Percentiles rank a stretch among this genome's conserved stretches.
These are phyloP conservation scores for Abrostola triplasia DNA, from an alignment of 2,888 invertebrate species.

Conservation along the genomic window DNA sequence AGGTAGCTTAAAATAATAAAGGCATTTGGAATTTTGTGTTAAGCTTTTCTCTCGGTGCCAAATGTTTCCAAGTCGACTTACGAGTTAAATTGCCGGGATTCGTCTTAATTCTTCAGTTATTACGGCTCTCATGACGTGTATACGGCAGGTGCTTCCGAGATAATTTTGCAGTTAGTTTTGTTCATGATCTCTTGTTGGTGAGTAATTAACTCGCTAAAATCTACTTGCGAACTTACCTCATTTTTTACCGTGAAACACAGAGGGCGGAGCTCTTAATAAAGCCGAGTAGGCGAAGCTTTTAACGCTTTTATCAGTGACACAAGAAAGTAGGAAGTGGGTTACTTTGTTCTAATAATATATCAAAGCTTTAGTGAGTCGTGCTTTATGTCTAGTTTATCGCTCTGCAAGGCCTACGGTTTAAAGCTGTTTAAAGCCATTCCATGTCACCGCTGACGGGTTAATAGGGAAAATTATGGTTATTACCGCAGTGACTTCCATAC, in stretches of 20 bases:
- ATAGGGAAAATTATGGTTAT: conserved; percentile 47
- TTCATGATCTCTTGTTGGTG: conserved; percentile 53
- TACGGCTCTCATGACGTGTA: conserved; percentile 60
- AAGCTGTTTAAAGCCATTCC: conserved; percentile 48
- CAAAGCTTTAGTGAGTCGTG: conserved; percentile 23
- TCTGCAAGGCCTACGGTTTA: conserved; percentile 29
- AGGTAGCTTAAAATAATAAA: conserved; percentile 69
- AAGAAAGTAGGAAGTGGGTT: conserved; percentile 15
- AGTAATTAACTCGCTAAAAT: conserved; percentile 55
- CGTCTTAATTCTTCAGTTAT: conserved; percentile 73
- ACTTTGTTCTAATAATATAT: conserved; percentile 35
- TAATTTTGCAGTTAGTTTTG: conserved; percentile 60
- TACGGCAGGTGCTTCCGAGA: conserved; percentile 63
- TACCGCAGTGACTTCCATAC: conserved; percentile 31
- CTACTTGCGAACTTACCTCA: conserved; percentile 47
- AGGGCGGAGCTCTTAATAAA: conserved; percentile 29
- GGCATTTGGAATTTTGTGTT: conserved; percentile 64
- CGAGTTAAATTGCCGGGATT: conserved; percentile 68
- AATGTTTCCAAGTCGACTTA: conserved; percentile 69
- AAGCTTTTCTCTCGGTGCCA: conserved; percentile 63
- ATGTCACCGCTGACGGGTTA: conserved; percentile 52
- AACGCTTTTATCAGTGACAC: conserved; percentile 37
- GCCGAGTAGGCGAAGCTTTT: conserved; percentile 39
- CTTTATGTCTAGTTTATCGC: conserved; percentile 38
- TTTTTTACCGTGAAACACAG: conserved; percentile 45